These are phyloP conservation scores for Clarias macrocephalus DNA, from an alignment of 2,113 vertebrate genomes.

Conservation along the genomic window DNA sequence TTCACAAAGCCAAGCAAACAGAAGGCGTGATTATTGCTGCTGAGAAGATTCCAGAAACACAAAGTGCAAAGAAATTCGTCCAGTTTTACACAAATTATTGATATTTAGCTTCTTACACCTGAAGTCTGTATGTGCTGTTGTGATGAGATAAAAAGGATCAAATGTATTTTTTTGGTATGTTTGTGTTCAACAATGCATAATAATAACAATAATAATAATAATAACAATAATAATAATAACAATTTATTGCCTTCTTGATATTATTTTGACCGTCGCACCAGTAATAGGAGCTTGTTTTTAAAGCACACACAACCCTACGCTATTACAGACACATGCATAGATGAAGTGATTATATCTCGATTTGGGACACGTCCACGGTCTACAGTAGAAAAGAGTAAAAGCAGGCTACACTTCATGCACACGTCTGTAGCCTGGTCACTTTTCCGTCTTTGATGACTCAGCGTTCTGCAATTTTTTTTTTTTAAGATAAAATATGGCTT, in stretches of 20 bases:
- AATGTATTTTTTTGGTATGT: background rate
- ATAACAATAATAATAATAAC: slow-evolving; percentile 30
- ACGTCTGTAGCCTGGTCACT: background rate
- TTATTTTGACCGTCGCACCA: slow-evolving; percentile 64
- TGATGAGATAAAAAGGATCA: background rate
- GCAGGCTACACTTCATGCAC: slow-evolving; percentile 47
- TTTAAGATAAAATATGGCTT: slow-evolving; percentile 80
- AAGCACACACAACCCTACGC: slow-evolving; percentile 57
- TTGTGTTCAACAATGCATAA: background rate
- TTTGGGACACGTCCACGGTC: slow-evolving; percentile 9
- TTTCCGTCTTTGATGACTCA: slow-evolving; percentile 52
- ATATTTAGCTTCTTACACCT: slow-evolving; percentile 2
- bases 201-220: background rate
- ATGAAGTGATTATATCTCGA: background rate
- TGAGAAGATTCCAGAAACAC: slow-evolving; percentile 43
- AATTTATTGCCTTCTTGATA: slow-evolving; percentile 71
- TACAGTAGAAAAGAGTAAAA: slow-evolving; percentile 41
- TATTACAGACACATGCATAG: slow-evolving; percentile 51
- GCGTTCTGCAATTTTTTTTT: slow-evolving; percentile 54
- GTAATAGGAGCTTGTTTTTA: slow-evolving; percentile 49
- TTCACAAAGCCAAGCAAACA: slow-evolving; percentile 53
- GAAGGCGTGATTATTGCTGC: slow-evolving; percentile 55
- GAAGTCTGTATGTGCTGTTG: slow-evolving; percentile 1
- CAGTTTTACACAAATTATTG: background rate
- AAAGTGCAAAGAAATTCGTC: slow-evolving; percentile 21